A percentile compares a stretch with the other conserved stretches of the same genome.
phyloP scores from a whole-genome alignment of 2,113 vertebrate genomes.

The Cnemophilus loriae region DNA sequence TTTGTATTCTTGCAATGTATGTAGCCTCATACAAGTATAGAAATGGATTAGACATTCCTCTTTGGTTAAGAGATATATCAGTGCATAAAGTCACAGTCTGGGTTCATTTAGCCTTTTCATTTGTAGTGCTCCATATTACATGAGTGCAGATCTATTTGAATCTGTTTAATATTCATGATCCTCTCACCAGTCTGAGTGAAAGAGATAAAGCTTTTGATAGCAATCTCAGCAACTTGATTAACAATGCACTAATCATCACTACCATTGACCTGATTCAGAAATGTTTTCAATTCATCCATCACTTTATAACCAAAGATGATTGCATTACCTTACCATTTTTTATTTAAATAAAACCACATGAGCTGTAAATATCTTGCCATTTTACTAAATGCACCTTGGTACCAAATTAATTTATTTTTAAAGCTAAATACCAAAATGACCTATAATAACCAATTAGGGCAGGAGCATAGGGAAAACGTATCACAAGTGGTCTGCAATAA shows the following conservation, averaged over 20 bases:
- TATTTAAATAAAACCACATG: constrained; percentile 79
- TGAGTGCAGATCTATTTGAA: constrained; percentile 80
- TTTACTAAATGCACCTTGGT: constrained; percentile 73
- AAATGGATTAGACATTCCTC: constrained; percentile 72
- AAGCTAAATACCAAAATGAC: constrained; percentile 81
- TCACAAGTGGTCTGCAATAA: constrained; percentile 70
- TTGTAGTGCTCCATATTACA: constrained; percentile 79
- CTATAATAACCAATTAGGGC: constrained; percentile 89
- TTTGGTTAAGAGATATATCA: constrained; percentile 76
- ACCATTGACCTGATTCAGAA: constrained; percentile 84
- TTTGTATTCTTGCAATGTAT: constrained; percentile 42
- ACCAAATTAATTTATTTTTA: constrained; percentile 80
- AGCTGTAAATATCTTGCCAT: constrained; percentile 78
- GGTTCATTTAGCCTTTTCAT: constrained; percentile 81
- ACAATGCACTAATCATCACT: constrained; percentile 87
- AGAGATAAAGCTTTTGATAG: constrained; percentile 82
- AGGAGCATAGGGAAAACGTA: constrained; percentile 69
- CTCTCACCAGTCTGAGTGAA: constrained; percentile 79
- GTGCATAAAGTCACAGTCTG: constrained; percentile 74
- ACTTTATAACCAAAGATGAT: constrained; percentile 81
- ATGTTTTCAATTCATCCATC: constrained; percentile 81
- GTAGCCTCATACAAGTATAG: constrained; percentile 41
- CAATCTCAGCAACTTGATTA: constrained; percentile 86
- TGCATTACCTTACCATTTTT: constrained; percentile 81
- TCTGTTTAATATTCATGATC: constrained; percentile 87